Conservation (phyloP, 2,113 vertebrate genomes). For the Meles meles region DNA sequence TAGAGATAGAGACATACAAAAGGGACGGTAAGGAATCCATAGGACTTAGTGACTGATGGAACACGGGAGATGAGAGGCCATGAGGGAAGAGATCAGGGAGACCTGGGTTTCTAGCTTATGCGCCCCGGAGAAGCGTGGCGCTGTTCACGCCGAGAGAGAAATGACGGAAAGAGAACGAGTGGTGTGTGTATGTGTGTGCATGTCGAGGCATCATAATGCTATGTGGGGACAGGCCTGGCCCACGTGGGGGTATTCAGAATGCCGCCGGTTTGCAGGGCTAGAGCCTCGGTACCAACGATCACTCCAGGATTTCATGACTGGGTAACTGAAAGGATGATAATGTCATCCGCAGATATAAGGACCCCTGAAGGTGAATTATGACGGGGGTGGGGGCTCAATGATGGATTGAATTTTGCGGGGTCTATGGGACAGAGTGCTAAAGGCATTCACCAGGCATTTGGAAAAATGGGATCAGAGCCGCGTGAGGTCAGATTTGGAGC, state of each 20-base stretch:
- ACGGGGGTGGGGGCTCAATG: neutral
- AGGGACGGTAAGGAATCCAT: neutral
- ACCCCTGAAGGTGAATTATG: neutral
- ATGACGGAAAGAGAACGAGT: neutral
- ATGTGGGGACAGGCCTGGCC: neutral
- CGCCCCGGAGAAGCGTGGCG: neutral
- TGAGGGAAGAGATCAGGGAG: neutral
- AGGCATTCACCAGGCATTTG: conserved; percentile 48
- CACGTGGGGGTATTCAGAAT: neutral
- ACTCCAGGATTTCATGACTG: conserved; percentile 33
- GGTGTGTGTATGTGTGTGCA: no score
- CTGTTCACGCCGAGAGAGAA: neutral
- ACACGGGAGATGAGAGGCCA: neutral
- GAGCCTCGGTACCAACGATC: neutral
- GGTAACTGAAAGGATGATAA: conserved; percentile 49
- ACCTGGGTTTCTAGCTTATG: neutral
- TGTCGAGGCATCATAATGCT: neutral
- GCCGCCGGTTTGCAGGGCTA: neutral
- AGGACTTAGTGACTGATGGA: neutral
- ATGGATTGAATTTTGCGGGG: neutral
- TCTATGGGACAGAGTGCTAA: neutral
- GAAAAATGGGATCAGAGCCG: conserved; percentile 52
- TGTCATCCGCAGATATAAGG: conserved; percentile 46
- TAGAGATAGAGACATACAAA: no score
- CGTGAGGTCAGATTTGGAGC: conserved; percentile 53